phyloP scores from a whole-genome alignment of 2,888 invertebrate species.

The Synergus japonicus region DNA sequence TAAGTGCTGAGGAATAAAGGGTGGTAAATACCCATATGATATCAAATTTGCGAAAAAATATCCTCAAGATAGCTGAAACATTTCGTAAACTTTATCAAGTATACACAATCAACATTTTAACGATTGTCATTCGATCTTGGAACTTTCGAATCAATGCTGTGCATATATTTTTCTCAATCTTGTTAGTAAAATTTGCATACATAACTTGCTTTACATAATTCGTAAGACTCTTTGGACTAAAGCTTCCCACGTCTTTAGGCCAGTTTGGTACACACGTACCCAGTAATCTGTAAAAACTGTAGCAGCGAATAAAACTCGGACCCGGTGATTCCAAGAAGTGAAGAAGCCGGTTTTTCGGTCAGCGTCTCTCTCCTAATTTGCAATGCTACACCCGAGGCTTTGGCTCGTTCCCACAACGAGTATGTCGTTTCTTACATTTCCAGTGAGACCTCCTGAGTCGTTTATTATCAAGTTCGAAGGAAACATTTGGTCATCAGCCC shows the following conservation, averaged over 20 bases:
- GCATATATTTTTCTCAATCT: conserved; percentile 15
- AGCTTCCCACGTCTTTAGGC: conserved; percentile 1
- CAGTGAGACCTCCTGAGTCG: conserved; percentile 13
- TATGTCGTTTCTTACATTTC: conserved; percentile 15
- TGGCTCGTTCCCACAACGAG: conserved; percentile 17
- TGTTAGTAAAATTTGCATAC: conserved; percentile 32
- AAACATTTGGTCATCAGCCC: conserved; percentile 26
- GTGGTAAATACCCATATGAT: neutral
- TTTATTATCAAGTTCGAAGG: conserved; percentile 34
- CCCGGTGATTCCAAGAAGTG: conserved; percentile 31
- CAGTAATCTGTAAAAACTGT: conserved; percentile 35
- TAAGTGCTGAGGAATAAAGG: neutral
- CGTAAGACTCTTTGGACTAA: conserved; percentile 3
- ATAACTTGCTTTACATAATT: conserved; percentile 32
- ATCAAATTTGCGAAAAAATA: neutral
- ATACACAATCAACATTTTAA: too few species aligned
- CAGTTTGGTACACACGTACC: conserved; percentile 18
- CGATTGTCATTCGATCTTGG: neutral
- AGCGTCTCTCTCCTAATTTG: conserved; percentile 55
- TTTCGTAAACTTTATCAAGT: too few species aligned
- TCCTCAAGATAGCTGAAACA: too few species aligned
- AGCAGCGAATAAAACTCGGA: conserved; percentile 25
- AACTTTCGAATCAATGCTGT: conserved; percentile 19
- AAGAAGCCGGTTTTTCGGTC: conserved; percentile 56
- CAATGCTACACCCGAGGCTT: conserved; percentile 50